Evolutionary conservation across 2,888 invertebrate genomes (phyloP), one percentile per base, ranked within the genome.

Genomic region (Acanthococcus lagerstroemiae): DNA sequence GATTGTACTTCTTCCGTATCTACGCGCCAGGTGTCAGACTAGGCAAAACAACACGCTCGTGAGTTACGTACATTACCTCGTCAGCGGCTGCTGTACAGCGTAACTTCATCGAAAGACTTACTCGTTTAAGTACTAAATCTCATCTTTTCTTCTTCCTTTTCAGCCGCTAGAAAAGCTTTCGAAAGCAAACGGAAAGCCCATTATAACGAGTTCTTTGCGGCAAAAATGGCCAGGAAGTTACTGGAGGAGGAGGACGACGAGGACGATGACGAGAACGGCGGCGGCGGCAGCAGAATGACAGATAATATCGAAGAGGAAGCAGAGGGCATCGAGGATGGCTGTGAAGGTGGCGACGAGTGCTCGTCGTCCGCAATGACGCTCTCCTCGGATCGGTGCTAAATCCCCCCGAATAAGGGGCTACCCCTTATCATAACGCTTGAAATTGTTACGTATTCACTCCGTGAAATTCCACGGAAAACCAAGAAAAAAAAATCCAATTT

Each of bases 131-230:
- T 15, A 37, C 15, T 37, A 37, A 37, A 9, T 37, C 15, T 37
- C 15, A 37, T 37, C 1, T 19, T 58, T 7, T n/a, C 3, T 61
- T 50, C 12, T 4, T 27, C 19, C 12, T 50, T 19, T 24, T 15
- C 22, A 85, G 86, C 80, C 71, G 84, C 84, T 73, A 82, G 88
- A 72, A 80, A 84, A 73, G 85, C 86, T 69, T 99, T 99, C 74
- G 93, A 95, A 77, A 84, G 86, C 71, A 95, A 95, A 75, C 82
- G 99, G 69, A 96, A 95, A 81, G 86, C 89, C 72, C 99, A 99
- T 74, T 99, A 99, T 78, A 95, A 96, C 77, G 99, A 99, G 78
- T 97, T 90, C 77, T 88, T 94, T 77, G 95, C 95, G 0, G 86
- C 96, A 6, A 90, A 93, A 77, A 77, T 95, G 74, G 95, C 95